These are phyloP conservation scores for Echinometra lucunter DNA, from an alignment of 53 echinoderm and acorn worm species.

Conservation along the genomic window DNA sequence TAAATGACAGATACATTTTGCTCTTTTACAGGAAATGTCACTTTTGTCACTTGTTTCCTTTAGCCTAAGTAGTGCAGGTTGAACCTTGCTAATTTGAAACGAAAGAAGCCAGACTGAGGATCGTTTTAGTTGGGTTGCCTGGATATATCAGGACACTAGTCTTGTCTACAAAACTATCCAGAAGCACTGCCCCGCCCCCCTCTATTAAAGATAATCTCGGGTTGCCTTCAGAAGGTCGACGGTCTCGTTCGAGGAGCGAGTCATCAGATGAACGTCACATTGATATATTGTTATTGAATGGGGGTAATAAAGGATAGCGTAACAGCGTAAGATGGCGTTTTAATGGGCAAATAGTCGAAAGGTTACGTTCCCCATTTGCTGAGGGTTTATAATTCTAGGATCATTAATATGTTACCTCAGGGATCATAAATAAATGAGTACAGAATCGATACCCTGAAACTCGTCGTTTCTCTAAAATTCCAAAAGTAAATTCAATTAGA, in stretches of 20 bases:
- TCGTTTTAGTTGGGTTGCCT: too few relatives aligned
- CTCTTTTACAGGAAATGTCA: too few relatives aligned
- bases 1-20: too few relatives aligned
- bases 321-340: slow-evolving; percentile 12
- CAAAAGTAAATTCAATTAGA: too few relatives aligned
- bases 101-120: too few relatives aligned
- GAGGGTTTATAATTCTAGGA: neutral
- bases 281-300: slow-evolving; percentile 1
- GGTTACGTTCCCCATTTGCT: neutral
- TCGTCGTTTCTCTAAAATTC: too few relatives aligned
- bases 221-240: neutral
- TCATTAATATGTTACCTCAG: neutral
- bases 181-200: neutral
- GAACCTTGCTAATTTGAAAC: too few relatives aligned
- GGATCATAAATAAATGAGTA: too few relatives aligned
- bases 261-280: neutral
- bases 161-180: neutral
- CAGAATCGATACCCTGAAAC: too few relatives aligned
- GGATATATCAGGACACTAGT: too few relatives aligned
- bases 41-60: too few relatives aligned
- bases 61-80: too few relatives aligned
- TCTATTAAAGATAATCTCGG: neutral
- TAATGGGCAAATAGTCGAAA: neutral
- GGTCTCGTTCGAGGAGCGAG: neutral
- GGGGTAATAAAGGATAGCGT: neutral